phyloP scores from a whole-genome alignment of 2,797 vertebrate genomes.

The Cheirogaleus major region DNA sequence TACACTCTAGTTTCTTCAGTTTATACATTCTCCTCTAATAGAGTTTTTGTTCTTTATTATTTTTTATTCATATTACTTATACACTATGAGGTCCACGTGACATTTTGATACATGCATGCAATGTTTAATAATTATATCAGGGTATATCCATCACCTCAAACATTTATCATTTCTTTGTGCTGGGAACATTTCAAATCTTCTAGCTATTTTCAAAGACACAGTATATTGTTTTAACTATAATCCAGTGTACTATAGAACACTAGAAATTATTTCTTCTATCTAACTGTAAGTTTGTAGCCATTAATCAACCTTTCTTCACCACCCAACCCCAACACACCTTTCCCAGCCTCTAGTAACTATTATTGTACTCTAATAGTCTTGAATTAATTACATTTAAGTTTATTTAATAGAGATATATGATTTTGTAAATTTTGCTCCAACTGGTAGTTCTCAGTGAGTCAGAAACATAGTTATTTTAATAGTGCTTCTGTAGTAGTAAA shows the following conservation, averaged over 20 bases:
- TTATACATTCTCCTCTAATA: background rate
- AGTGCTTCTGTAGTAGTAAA: background rate
- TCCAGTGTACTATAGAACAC: background rate
- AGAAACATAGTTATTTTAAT: background rate
- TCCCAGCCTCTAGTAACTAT: background rate
- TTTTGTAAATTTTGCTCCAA: slow-evolving; percentile 17
- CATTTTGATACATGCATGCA: background rate
- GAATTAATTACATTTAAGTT: background rate
- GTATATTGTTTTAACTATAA: background rate
- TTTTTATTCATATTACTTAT: background rate
- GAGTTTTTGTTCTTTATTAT: no score
- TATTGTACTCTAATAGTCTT: background rate
- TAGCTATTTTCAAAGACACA: background rate
- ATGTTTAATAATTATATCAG: background rate
- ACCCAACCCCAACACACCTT: background rate
- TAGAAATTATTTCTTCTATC: background rate
- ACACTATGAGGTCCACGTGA: background rate
- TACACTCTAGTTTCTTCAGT: background rate
- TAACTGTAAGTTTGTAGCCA: background rate
- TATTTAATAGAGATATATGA: background rate
- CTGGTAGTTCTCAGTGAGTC: background rate
- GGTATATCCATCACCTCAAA: background rate
- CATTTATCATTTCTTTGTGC: background rate
- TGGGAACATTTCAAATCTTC: background rate
- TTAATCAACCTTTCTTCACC: background rate